Base-by-base conservation (phyloP, 2,113 vertebrate species). In the Brienomyrus brachyistius region DNA sequence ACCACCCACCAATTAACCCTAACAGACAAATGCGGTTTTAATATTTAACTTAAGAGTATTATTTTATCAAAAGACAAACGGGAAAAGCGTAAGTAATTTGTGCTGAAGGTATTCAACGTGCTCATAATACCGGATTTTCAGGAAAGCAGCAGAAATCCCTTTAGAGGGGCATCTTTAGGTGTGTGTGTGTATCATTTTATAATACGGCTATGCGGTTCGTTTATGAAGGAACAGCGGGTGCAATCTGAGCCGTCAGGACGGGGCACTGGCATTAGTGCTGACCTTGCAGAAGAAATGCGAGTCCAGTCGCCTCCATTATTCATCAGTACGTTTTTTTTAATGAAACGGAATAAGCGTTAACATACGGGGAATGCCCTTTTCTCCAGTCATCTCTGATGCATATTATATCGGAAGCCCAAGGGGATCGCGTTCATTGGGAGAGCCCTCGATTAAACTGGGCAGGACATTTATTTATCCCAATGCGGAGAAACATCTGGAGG, bases 271-370 rank as follows among this genome's bases (percentile, higher is more conserved):
- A 92, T 92, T 88, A 90, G 90, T 89, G 56, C 90, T 94, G 93
- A 93, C 93, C 93, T 94, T 94, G 93, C 91, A 92, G 88, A 43
- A 86, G 82, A 90, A 91, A 84, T 48, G 74, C 74, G 74, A 77
- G 31, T 77, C 70, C 4, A 31, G 70, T 31, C 31, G 27, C 70
- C 4, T 77, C 70, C 70, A 40, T 77, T 77, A 77, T 77, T 77
- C 15, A 77, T 77, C 70, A 77, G 31, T 40, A 13, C 15, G 31
- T 52, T 52, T 51, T 40, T 66, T 70, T 70, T 1, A 35, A 77
- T 77, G 70, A 40, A 40, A 77, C 70, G 2, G 11, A 40, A 77
- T 77, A 77, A 77, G 27, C 27, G 31, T 77, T 31, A 77, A 31
- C 31, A 77, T 40, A 77, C 70, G 70, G 70, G 70, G 70, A 13